These are phyloP conservation scores for Dipodomys stephensi DNA, from an alignment of 2,113 vertebrate genomes.

Conservation along the genomic window DNA sequence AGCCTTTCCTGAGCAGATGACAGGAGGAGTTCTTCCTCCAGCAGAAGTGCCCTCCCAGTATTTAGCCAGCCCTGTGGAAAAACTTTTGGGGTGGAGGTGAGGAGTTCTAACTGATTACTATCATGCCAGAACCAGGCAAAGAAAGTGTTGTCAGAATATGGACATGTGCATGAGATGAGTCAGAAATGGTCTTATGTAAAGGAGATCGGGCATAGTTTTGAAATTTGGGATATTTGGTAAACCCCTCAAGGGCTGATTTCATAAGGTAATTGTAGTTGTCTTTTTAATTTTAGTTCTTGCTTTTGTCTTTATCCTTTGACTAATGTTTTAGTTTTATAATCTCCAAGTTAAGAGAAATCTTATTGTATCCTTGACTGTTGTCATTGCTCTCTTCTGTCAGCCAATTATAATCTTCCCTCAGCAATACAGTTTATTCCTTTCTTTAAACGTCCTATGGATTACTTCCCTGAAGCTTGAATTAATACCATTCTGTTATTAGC, in stretches of 20 bases:
- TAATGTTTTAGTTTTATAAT: neutral
- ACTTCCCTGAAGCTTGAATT: neutral
- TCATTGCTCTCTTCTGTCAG: neutral
- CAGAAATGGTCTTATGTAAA: neutral
- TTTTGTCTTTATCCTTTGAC: neutral
- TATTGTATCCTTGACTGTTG: neutral
- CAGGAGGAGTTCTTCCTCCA: neutral
- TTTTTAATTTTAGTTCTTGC: neutral
- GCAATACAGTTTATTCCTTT: neutral
- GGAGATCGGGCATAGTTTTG: neutral
- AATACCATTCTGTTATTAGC: constrained; percentile 11
- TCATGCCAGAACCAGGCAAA: neutral
- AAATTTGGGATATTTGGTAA: neutral
- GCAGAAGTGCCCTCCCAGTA: neutral
- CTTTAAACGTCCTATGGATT: neutral
- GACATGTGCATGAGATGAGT: neutral
- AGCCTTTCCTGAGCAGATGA: fast-evolving
- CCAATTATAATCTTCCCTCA: neutral
- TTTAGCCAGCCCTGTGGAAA: neutral
- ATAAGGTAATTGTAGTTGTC: neutral
- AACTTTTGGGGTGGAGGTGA: neutral
- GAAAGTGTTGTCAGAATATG: neutral
- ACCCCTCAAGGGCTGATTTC: neutral
- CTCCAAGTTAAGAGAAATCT: neutral
- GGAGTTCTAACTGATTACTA: neutral